Base-by-base conservation (phyloP, 2,113 vertebrate genomes). In the Puffinus mauretanicus region DNA sequence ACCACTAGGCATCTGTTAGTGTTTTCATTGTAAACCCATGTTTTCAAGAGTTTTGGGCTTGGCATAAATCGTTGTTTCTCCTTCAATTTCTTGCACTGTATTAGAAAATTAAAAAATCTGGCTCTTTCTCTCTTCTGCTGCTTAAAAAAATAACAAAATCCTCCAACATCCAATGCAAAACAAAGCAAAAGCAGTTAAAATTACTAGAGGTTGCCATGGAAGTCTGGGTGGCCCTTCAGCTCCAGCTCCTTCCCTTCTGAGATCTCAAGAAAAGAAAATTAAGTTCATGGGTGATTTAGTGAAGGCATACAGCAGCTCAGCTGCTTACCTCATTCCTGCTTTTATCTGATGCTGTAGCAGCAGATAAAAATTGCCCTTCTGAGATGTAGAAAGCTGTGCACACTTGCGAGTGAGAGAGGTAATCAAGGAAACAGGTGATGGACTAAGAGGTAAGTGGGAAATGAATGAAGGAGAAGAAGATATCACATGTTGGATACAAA, bases 1-100 rank as follows among this genome's bases (percentile, higher is more conserved):
- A 66, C 77, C 67, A 49, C 93, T 86, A 52, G 91, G 86, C 92
- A 93, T 96, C 96, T 97, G 94, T 86, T 93, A 89, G 36, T 90
- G 64, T 95, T 97, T 94, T 86, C 55, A 62, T 62, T 94, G 62
- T 70, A 96, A 94, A 96, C 32, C n/a, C 62, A 6, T 55, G 79
- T 86, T 95, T 96, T 95, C 83, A 85, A 86, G 89, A 93, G 62
- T 92, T 90, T 94, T 44, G 13, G 10, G 14, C 85, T 78, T 90
- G 90, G 83, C 78, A 83, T 58, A 81, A 85, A 92, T 89, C 1
- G 1, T 46, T 80, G 47, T 29, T 92, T 94, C 65, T 90, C 40
- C 46, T 91, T 82, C 49, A 82, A 32, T 72, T 79, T 94, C 82
- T 87, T 86, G 32, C 38, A 62, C 51, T 86, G 6, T 29, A 60